Evolutionary conservation across 2,797 vertebrate genomes (phyloP), one percentile per base, ranked within the genome.

Genomic region (Sylvia borin): DNA sequence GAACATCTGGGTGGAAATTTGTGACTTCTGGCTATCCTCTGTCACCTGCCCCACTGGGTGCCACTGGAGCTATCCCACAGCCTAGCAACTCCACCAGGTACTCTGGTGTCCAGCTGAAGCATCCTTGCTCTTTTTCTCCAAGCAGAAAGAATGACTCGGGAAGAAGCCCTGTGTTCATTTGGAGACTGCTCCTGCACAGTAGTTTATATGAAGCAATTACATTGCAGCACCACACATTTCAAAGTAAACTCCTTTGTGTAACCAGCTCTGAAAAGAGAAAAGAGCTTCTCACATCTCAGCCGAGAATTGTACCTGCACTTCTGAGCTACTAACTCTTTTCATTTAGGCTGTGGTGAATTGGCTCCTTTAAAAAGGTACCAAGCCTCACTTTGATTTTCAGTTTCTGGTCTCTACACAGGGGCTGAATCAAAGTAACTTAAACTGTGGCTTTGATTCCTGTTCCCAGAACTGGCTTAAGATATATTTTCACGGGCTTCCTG

Each of bases 341-440:
- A 85, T 88, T 79, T 89, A 87, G 53, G 48, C 73, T 53, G 8
- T 53, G 31, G 58, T 81, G 88, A 78, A 85, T 70, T 88, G 82
- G 61, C 58, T 83, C 75, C 66, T 91, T 90, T 76, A 86, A 81
- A 88, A 90, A 81, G 45, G 43, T 50, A 90, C 45, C 62, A 62
- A 96, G 71, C 11, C 13, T 19, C 45, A 47, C 72, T 88, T 91
- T 90, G 91, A 90, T 96, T 94, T 94, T 81, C 90, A 84, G 73
- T 76, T 96, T 93, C 38, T 75, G 67, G 85, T 84, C 62, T 61
- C 71, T 87, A 36, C 43, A 45, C 58, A 84, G 43, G 26, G n/a
- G 10, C 83, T 84, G 74, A 93, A 94, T 95, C 79, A 93, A 94
- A 93, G 82, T 21, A 58, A 88, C 79, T 78, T 80, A 78, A 88